These are phyloP conservation scores for Atrichornis clamosus DNA, from an alignment of 2,113 vertebrate species.

Conservation along the genomic window DNA sequence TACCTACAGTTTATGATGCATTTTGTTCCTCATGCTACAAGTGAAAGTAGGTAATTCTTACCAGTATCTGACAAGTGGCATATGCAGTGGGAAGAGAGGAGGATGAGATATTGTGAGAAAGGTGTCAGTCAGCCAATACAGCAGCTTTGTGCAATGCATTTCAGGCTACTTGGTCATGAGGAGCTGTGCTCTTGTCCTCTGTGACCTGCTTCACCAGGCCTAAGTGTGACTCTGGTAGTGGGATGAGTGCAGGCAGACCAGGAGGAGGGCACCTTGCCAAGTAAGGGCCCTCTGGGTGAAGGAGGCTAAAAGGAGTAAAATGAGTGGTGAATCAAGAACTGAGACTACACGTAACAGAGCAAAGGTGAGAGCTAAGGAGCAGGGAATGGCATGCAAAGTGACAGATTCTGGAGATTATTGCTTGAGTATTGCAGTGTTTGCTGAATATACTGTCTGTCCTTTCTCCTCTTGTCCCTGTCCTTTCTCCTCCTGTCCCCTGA, in stretches of 20 bases:
- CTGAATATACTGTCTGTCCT: background rate
- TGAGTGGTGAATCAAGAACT: background rate
- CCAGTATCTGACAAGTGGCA: background rate
- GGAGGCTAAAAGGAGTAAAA: background rate
- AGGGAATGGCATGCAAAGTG: background rate
- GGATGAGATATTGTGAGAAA: background rate
- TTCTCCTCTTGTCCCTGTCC: no score
- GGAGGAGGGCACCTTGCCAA: background rate
- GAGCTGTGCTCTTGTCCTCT: background rate
- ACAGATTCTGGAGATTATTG: background rate
- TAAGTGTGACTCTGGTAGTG: background rate
- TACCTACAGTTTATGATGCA: background rate
- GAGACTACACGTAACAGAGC: background rate
- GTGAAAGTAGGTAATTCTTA: background rate
- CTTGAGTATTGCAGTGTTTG: background rate
- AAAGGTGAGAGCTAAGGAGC: background rate
- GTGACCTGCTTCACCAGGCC: background rate
- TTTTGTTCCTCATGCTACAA: background rate
- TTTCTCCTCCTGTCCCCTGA: background rate
- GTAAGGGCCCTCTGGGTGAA: no score
- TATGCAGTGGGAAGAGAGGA: background rate
- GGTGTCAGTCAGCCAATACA: background rate
- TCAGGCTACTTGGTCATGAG: background rate
- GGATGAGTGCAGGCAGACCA: background rate
- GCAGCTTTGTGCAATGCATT: background rate